These are phyloP conservation scores for Apolygus lucorum DNA, from an alignment of 1,140 invertebrate genomes.

Conservation along the genomic window DNA sequence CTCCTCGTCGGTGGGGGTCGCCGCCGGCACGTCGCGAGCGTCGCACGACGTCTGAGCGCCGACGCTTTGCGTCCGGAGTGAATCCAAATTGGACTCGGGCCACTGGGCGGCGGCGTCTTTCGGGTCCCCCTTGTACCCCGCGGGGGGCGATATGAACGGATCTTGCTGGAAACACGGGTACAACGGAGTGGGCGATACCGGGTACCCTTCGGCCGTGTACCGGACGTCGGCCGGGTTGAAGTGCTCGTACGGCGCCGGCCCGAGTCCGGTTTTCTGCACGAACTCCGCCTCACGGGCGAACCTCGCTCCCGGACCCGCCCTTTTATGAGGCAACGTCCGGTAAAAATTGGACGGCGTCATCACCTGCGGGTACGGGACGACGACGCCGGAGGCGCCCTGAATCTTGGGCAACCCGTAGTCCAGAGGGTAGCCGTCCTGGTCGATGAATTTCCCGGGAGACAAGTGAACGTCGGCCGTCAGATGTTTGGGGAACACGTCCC, in stretches of 20 bases:
- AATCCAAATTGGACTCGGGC: slow-evolving; percentile 29
- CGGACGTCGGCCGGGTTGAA: slow-evolving; percentile 52
- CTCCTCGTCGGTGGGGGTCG: not conserved
- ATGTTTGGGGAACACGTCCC: slow-evolving; percentile 38
- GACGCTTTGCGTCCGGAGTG: slow-evolving; percentile 29
- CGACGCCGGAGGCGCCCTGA: slow-evolving; percentile 33
- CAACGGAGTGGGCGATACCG: slow-evolving; percentile 41
- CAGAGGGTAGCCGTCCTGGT: slow-evolving; percentile 64
- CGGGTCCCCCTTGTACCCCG: slow-evolving; percentile 49
- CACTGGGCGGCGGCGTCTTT: slow-evolving; percentile 35
- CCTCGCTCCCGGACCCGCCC: slow-evolving; percentile 49
- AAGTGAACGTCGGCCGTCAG: slow-evolving; percentile 57
- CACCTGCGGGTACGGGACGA: slow-evolving; percentile 38
- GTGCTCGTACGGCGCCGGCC: slow-evolving; percentile 43
- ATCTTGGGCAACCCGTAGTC: slow-evolving; percentile 70
- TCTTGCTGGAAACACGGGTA: slow-evolving; percentile 35
- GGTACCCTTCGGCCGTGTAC: slow-evolving; percentile 70
- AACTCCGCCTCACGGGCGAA: slow-evolving; percentile 60
- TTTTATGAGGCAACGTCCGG: slow-evolving; percentile 58
- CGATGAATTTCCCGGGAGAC: slow-evolving; percentile 57
- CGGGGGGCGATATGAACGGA: slow-evolving; percentile 59
- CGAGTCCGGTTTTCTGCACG: slow-evolving; percentile 43
- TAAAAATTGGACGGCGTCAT: slow-evolving; percentile 48
- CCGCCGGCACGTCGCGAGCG: slow-evolving; percentile 16
- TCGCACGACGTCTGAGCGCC: slow-evolving; percentile 31